Base-by-base conservation (phyloP, 53 echinoderm and acorn worm species). In the Luidia sarsii region DNA sequence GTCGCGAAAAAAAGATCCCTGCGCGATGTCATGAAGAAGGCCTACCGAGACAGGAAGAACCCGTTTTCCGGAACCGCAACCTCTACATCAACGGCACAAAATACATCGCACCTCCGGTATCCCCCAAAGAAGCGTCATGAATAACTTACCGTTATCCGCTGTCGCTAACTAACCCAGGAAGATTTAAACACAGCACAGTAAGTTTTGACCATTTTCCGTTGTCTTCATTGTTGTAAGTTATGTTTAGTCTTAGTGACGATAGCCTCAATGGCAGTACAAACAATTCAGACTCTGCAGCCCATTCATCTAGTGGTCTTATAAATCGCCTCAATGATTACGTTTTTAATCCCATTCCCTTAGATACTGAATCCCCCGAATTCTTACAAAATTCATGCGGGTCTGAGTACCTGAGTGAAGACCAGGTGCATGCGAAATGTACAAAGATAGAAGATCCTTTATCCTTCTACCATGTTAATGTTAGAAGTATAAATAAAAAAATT, bases 41-140 rank as follows among this genome's bases (percentile, higher is more conserved):
- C 80, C n/a, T 60, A 41, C 41, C 41, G 41, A n/a, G n/a, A n/a
- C n/a, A n/a, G n/a, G n/a, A n/a, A n/a, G n/a, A n/a, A n/a, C 11
- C 20, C 25, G 4, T 25, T 4, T 71, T 71, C 50, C n/a, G 50
- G 19, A 73, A 55, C n/a, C 33, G 74, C 20, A 15, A 55, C 2
- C 74, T 73, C 18, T 73, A 73, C n/a, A 73, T 73, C 38, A 9
- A 73, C 14, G 74, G 74, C 14, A 50, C 19, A 20, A 37, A 32
- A 21, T 73, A 69, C 31, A 46, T 18, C 30, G 66, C n/a, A n/a
- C n/a, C n/a, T n/a, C n/a, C n/a, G n/a, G n/a, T n/a, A n/a, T 41
- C 41, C 11, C 41, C 41, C 11, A 41, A 41, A 11, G 6, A 6
- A 41, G 41, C 41, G 11, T 41, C 41, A 41, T 41, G 6, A 7